These are phyloP conservation scores for Dendrocincla tyrannina DNA, from an alignment of 2,797 vertebrate species.

Conservation along the genomic window DNA sequence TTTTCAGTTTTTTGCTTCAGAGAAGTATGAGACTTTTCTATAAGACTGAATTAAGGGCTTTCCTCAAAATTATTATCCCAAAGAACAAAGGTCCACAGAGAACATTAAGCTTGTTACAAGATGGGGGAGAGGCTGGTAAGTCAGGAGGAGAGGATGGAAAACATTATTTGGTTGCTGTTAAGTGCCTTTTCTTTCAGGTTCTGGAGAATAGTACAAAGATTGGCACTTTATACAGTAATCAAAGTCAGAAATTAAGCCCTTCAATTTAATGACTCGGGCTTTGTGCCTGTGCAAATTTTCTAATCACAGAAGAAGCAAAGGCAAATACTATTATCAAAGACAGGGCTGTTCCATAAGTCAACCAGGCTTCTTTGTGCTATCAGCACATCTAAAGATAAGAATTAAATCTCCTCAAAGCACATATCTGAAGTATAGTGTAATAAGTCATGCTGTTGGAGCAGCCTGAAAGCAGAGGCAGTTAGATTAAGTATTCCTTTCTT, in stretches of 20 bases:
- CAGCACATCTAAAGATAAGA: conserved; percentile 55
- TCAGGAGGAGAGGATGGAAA: not conserved
- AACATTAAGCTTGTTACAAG: not conserved
- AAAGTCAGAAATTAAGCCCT: conserved; percentile 6
- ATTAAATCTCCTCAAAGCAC: conserved; percentile 11
- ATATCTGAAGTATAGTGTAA: not conserved
- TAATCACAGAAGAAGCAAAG: conserved; percentile 1
- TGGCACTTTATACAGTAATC: not conserved
- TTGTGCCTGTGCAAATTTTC: conserved; percentile 38
- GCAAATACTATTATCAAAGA: conserved; percentile 24
- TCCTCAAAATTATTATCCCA: not conserved
- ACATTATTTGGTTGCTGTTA: not conserved
- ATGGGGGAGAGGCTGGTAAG: not conserved
- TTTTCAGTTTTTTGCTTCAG: not conserved
- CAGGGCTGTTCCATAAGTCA: conserved; percentile 9
- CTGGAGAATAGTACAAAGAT: not conserved
- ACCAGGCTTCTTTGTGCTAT: conserved; percentile 18
- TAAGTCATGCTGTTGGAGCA: not conserved
- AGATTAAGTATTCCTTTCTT: not conserved
- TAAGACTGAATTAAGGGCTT: not conserved
- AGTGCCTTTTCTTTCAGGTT: not conserved
- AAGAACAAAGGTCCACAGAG: not conserved
- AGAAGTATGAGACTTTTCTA: not conserved
- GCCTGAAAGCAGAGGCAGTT: conserved; percentile 26
- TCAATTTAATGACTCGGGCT: not conserved